Evolutionary conservation across 2,113 vertebrate genomes (phyloP).

Genomic region (Ictalurus punctatus): DNA sequence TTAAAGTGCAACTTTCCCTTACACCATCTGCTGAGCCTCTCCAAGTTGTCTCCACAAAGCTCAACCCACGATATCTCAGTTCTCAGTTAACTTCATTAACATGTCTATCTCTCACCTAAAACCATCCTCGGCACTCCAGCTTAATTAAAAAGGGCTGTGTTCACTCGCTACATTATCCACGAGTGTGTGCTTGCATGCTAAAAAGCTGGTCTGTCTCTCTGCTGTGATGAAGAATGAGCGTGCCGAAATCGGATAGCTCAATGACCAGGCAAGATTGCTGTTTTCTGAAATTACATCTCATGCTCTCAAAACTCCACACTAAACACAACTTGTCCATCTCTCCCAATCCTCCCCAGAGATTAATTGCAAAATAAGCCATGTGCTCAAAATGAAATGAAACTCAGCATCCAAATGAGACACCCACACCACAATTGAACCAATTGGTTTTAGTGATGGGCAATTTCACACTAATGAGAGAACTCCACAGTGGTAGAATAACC

Average conservation of each 20-base stretch:
- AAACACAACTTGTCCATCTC: constrained; percentile 17
- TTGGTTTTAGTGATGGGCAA: constrained; percentile 21
- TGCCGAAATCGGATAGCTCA: constrained; percentile 43
- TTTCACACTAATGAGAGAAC: constrained; percentile 9
- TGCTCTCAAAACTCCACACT: constrained; percentile 28
- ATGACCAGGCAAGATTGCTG: constrained; percentile 32
- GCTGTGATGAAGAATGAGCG: constrained; percentile 51
- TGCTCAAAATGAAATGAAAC: constrained; percentile 20
- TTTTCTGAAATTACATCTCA: constrained; percentile 28
- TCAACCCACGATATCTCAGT: constrained; percentile 28
- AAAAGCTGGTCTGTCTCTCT: constrained; percentile 44
- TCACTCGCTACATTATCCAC: constrained; percentile 55
- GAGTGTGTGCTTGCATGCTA: constrained; percentile 55
- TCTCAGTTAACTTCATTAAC: constrained; percentile 53
- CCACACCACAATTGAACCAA: neutral
- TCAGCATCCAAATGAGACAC: constrained; percentile 19
- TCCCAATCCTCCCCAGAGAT: constrained; percentile 19
- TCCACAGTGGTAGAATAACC: neutral
- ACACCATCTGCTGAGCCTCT: constrained; percentile 38
- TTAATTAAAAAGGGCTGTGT: constrained; percentile 56
- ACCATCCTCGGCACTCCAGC: constrained; percentile 49
- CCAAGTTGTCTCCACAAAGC: constrained; percentile 30
- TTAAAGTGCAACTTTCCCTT: constrained; percentile 31
- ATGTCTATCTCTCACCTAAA: constrained; percentile 55
- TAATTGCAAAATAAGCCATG: constrained; percentile 30